These are phyloP conservation scores for Bombus pascuorum DNA, from an alignment of 1,140 invertebrate species.

Conservation along the genomic window DNA sequence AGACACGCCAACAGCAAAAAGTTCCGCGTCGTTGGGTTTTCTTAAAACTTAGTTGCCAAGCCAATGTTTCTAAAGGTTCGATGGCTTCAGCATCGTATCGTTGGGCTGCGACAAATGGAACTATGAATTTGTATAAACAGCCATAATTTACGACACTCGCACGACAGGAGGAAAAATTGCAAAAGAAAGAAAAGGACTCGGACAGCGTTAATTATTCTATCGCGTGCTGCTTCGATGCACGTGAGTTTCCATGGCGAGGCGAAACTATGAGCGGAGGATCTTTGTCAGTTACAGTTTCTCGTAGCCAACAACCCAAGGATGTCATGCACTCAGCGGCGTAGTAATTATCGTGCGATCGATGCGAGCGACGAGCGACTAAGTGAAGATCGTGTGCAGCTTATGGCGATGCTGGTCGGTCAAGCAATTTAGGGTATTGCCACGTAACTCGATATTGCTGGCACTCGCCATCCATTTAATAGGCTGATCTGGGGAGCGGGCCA, in stretches of 20 bases:
- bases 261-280: background rate
- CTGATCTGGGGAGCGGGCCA: slow-evolving; percentile 55
- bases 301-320: slow-evolving; percentile 22
- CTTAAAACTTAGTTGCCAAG: too few species aligned
- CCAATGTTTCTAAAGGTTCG: too few species aligned
- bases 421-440: slow-evolving; percentile 73
- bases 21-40: too few species aligned
- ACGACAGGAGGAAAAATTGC: background rate
- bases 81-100: too few species aligned
- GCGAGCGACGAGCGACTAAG: slow-evolving; percentile 30
- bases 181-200: background rate
- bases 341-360: slow-evolving; percentile 66
- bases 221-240: background rate
- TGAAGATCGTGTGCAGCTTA: slow-evolving; percentile 53
- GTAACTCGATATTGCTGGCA: slow-evolving; percentile 75
- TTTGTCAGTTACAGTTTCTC: background rate
- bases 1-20: too few species aligned
- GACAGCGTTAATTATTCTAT: background rate
- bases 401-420: slow-evolving; percentile 44
- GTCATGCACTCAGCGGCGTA: slow-evolving; percentile 20
- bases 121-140: too few species aligned
- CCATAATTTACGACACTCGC: too few species aligned
- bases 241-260: background rate
- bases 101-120: too few species aligned
- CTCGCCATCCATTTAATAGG: slow-evolving; percentile 73